These are phyloP conservation scores for Xyrauchen texanus DNA, from an alignment of 2,113 vertebrate species.

Conservation along the genomic window DNA sequence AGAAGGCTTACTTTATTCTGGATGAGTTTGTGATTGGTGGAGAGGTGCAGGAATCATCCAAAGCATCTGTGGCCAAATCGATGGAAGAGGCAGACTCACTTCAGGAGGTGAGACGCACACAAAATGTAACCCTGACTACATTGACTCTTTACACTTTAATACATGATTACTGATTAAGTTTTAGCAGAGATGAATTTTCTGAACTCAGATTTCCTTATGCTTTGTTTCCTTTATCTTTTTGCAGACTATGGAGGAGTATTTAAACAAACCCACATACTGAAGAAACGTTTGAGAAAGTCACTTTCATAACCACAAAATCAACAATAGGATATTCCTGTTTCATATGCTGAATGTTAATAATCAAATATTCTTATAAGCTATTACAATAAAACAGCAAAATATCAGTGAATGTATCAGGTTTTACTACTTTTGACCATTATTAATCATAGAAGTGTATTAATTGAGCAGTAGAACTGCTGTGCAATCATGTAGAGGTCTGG, in stretches of 20 bases:
- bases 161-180: too few relatives aligned
- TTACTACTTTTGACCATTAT: not conserved
- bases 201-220: not conserved
- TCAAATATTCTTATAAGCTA: not conserved
- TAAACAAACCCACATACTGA: conserved; percentile 88
- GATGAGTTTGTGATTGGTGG: conserved; percentile 96
- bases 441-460: not conserved
- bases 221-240: conserved; percentile 51
- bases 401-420: too few relatives aligned
- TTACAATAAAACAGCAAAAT: not conserved
- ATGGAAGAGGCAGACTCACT: conserved; percentile 93
- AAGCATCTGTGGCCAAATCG: conserved; percentile 83
- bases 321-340: not conserved
- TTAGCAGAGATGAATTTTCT: not conserved
- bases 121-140: not conserved
- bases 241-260: conserved; percentile 93
- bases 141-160: not conserved
- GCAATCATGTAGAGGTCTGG: too few relatives aligned
- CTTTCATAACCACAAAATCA: not conserved
- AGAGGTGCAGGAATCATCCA: conserved; percentile 95
- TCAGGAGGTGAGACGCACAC: conserved; percentile 85
- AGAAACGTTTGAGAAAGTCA: not conserved
- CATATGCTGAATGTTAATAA: not conserved
- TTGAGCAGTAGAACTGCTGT: not conserved
- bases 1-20: conserved; percentile 67